Evolutionary conservation across 2,888 invertebrate species (phyloP), one percentile per base, ranked within the genome.

Genomic region (Volucella inanis): DNA sequence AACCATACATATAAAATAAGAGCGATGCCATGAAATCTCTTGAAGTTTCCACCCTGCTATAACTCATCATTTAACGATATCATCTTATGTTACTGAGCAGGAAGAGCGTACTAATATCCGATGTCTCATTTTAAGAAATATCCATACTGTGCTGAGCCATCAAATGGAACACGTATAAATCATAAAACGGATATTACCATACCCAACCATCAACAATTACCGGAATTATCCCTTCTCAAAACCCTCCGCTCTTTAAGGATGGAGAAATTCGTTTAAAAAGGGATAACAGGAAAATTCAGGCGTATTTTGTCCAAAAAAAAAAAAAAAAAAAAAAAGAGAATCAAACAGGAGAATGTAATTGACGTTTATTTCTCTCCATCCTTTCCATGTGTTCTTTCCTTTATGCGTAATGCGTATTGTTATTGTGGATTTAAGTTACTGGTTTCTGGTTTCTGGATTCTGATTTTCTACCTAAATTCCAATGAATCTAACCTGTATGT

Each of bases 351-450:
- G 43, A 64, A 72, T 82, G 71, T 78, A 83, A 83, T 83, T 83
- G 83, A 83, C 83, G 57, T 78, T 83, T 78, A 83, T 83, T 78
- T 64, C 47, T 47, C 64, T 74, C 52, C n/a, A 55, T 72, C 74
- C 62, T 50, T 74, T 14, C 15, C 62, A 61, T 52, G 10, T n/a
- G 43, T 67, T 43, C 47, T 49, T 38, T 50, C 43, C 39, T 31
- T 31, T 8, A 31, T 41, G 47, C 11, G 65, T 41, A 31, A 59
- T 41, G 39, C 12, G 65, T 41, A 31, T 65, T 41, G 14, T 22
- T 39, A 22, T 55, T 41, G 22, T 22, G 22, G 22, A 22, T 22
- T 22, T 22, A 22, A 31, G 31, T 31, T 31, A 6, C 31, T 31
- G 6, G 6, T 31, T 31, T 31, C 31, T 31, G 6, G 6, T 22